These are phyloP conservation scores for Gila robusta DNA, from an alignment of 2,797 vertebrate genomes.

Conservation along the genomic window DNA sequence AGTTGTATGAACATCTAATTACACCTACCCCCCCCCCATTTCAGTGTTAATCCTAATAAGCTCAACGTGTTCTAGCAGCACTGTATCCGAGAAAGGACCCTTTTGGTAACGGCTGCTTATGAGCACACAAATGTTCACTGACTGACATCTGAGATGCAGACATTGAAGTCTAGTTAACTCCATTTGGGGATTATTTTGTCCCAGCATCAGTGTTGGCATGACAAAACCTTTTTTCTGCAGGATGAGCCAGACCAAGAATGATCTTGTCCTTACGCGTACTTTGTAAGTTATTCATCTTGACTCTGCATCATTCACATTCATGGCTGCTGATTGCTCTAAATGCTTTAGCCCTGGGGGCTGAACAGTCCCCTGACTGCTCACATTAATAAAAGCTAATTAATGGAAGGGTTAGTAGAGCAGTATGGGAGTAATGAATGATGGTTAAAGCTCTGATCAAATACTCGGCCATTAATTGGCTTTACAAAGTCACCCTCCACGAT, in stretches of 20 bases:
- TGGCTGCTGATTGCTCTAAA: constrained; percentile 54
- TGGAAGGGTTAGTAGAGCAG: constrained; percentile 53
- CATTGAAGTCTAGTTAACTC: neutral
- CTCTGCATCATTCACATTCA: constrained; percentile 53
- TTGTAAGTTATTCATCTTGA: constrained; percentile 57
- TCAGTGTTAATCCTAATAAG: neutral
- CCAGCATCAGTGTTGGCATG: neutral
- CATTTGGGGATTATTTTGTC: neutral
- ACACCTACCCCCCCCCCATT: too few relatives aligned
- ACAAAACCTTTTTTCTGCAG: constrained; percentile 4
- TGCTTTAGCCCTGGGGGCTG: constrained; percentile 52
- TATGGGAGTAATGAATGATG: constrained; percentile 50
- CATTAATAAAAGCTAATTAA: constrained; percentile 62
- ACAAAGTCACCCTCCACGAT: constrained; percentile 51
- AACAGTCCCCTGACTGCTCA: constrained; percentile 47
- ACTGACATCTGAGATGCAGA: neutral
- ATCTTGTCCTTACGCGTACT: constrained; percentile 43
- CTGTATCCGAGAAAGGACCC: neutral
- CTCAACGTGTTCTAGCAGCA: neutral
- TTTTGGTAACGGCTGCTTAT: neutral
- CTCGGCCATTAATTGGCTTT: constrained; percentile 53
- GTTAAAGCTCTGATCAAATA: constrained; percentile 58
- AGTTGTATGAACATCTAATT: neutral
- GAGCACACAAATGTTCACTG: neutral
- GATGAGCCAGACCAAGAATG: neutral